These are phyloP conservation scores for Habropoda laboriosa DNA, from an alignment of 1,140 invertebrate genomes.

Conservation along the genomic window DNA sequence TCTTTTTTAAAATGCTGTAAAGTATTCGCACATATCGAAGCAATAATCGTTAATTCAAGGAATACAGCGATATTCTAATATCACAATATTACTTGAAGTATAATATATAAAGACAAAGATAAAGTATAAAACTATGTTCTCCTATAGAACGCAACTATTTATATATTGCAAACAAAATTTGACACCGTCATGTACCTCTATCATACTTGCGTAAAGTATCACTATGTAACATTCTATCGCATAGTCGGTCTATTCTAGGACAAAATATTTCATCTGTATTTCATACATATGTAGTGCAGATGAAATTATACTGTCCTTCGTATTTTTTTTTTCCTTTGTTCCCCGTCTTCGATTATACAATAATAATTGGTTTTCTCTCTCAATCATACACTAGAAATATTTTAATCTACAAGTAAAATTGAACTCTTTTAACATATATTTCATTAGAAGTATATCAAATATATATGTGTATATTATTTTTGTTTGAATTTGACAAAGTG, in stretches of 20 bases:
- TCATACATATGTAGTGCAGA: not conserved
- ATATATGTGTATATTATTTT: not conserved
- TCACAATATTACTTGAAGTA: not conserved
- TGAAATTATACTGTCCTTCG: not conserved
- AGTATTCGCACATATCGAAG: not conserved
- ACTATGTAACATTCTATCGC: not conserved
- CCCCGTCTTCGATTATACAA: not conserved
- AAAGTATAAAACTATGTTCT: conserved; percentile 11
- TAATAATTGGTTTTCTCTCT: not conserved
- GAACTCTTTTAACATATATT: not conserved
- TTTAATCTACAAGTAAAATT: not conserved
- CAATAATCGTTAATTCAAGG: not conserved
- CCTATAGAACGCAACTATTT: not conserved
- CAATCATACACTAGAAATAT: not conserved
- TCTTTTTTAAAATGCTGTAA: not conserved
- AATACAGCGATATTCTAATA: not conserved
- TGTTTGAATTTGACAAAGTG: not conserved
- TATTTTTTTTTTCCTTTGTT: not conserved
- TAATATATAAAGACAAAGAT: not conserved
- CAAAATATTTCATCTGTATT: not conserved
- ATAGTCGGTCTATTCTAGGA: not conserved
- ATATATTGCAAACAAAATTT: not conserved
- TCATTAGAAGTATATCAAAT: not conserved
- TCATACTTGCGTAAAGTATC: not conserved
- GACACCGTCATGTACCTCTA: not conserved